Percentiles rank a stretch among this genome's conserved stretches.
These are phyloP conservation scores for Eulemur rubriventer DNA, from an alignment of 2,797 vertebrate genomes.

Conservation along the genomic window DNA sequence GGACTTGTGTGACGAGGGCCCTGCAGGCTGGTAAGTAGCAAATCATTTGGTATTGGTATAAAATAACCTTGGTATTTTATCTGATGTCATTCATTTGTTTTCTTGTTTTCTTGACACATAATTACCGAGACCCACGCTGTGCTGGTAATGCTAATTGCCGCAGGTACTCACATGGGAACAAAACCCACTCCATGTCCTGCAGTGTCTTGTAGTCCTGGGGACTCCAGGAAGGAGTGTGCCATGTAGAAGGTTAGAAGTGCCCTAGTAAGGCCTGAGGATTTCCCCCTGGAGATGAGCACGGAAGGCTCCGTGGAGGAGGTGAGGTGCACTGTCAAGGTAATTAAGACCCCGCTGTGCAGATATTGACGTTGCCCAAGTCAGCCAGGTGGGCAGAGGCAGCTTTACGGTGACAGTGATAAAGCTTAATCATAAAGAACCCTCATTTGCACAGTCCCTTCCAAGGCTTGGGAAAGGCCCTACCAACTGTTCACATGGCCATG, in stretches of 20 bases:
- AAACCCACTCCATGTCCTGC: rapidly evolving
- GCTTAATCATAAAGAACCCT: neutral
- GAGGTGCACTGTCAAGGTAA: neutral
- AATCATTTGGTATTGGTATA: no score
- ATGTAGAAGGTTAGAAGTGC: neutral
- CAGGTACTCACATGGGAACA: neutral
- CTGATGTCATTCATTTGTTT: neutral
- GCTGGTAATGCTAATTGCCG: neutral
- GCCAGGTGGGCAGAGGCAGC: neutral
- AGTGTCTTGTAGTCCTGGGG: neutral
- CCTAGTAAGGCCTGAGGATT: neutral
- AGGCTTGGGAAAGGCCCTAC: neutral
- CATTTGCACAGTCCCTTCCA: neutral
- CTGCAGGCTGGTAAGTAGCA: neutral
- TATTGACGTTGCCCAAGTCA: neutral
- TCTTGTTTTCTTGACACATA: neutral
- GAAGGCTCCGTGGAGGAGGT: neutral
- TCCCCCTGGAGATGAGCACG: neutral
- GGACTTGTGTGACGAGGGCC: neutral
- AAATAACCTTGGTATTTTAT: neutral
- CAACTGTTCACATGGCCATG: rapidly evolving
- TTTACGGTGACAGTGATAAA: rapidly evolving
- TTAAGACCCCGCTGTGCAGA: neutral
- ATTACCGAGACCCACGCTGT: neutral
- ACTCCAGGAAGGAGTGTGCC: neutral